Percentiles rank a stretch among this genome's conserved stretches.
Evolutionary conservation across 92 coral and sea anemone species (phyloP).

Genomic region (Paramuricea clavata): DNA sequence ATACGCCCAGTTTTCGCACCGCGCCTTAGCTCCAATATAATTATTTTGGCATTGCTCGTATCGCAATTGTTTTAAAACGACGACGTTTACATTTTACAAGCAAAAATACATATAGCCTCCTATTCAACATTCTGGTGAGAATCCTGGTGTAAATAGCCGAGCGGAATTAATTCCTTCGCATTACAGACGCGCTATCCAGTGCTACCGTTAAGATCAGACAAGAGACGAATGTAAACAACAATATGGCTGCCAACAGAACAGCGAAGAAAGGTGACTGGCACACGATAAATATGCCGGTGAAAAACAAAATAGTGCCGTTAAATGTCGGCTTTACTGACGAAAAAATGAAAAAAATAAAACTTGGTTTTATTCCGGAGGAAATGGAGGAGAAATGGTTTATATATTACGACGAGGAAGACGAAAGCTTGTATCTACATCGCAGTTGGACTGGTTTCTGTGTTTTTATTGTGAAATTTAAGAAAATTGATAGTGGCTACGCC

Average conservation of each 20-base stretch:
- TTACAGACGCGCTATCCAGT: too few species aligned
- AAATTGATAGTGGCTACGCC: neutral
- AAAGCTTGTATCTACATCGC: slow-evolving; percentile 6
- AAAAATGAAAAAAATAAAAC: neutral
- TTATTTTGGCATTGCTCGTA: too few species aligned
- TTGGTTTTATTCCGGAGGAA: neutral
- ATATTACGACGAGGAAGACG: neutral
- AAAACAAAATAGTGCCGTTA: slow-evolving; percentile 11
- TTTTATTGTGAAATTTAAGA: slow-evolving; percentile 10
- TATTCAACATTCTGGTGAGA: too few species aligned
- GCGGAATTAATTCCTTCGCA: too few species aligned
- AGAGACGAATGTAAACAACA: too few species aligned
- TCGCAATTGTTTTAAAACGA: too few species aligned
- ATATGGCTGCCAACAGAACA: neutral
- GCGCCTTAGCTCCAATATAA: too few species aligned
- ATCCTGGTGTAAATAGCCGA: too few species aligned
- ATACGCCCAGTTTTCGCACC: too few species aligned
- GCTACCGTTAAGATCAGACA: too few species aligned
- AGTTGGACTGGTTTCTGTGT: slow-evolving; percentile 1
- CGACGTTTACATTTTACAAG: too few species aligned
- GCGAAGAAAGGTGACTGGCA: neutral
- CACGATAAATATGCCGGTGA: neutral
- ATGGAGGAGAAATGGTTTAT: slow-evolving; percentile 20
- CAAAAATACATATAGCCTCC: too few species aligned
- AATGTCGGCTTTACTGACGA: neutral